Evolutionary conservation across 2,113 vertebrate genomes (phyloP).

Genomic region (Hyperopisus bebe): DNA sequence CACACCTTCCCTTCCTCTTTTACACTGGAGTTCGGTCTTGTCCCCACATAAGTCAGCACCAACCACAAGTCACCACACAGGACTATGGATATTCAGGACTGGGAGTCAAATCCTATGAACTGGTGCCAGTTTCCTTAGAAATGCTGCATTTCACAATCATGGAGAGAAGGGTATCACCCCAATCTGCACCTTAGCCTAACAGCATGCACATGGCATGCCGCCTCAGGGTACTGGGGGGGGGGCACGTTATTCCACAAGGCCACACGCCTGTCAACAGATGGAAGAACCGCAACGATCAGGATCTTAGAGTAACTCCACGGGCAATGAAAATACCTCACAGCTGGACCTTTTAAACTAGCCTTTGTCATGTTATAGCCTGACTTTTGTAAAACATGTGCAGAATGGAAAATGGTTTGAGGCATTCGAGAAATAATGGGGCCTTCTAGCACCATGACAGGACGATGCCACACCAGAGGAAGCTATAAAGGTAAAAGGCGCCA

Average conservation of each 20-base stretch:
- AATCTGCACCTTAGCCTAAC: not conserved
- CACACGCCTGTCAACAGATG: not conserved
- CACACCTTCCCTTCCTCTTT: not conserved
- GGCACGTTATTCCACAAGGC: not conserved
- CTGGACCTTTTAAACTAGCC: not conserved
- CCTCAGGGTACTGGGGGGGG: no score
- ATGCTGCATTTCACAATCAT: not conserved
- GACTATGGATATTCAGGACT: not conserved
- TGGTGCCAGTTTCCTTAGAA: not conserved
- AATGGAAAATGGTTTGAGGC: not conserved
- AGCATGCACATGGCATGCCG: not conserved
- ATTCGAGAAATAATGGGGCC: not conserved
- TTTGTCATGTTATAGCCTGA: not conserved
- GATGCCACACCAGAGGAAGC: not conserved
- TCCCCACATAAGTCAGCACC: not conserved
- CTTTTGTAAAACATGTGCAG: not conserved
- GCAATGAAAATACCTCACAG: not conserved
- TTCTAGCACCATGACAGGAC: not conserved
- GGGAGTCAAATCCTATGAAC: not conserved
- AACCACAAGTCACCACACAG: not conserved
- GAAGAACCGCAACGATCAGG: not conserved
- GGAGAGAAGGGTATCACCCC: not conserved
- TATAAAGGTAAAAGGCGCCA: not conserved
- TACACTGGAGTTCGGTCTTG: not conserved
- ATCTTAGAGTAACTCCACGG: not conserved